Evolutionary conservation across 2,113 vertebrate genomes (phyloP).

Genomic region (Damaliscus lunatus): DNA sequence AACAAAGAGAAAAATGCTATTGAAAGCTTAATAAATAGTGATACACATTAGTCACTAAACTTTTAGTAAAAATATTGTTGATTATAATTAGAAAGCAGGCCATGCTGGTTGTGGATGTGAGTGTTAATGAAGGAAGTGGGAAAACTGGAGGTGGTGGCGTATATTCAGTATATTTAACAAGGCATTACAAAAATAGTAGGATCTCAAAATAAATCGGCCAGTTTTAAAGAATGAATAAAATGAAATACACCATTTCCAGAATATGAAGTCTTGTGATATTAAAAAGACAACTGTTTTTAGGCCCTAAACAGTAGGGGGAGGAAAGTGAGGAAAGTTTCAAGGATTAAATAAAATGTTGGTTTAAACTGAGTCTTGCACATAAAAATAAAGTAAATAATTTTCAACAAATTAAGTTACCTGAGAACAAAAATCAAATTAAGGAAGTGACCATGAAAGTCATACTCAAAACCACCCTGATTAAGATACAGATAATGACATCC

Average conservation of each 20-base stretch:
- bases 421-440: background rate
- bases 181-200: background rate
- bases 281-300: background rate
- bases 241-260: background rate
- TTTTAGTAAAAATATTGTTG: background rate
- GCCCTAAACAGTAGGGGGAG: background rate
- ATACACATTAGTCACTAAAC: background rate
- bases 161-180: background rate
- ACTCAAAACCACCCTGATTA: background rate
- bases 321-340: background rate
- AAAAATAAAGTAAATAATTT: background rate
- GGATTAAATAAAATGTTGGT: background rate
- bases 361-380: background rate
- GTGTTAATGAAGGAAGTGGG: background rate
- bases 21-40: background rate
- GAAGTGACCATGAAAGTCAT: background rate
- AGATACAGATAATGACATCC: background rate
- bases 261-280: background rate
- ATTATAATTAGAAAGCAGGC: background rate
- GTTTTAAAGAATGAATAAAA: background rate
- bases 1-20: background rate
- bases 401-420: background rate
- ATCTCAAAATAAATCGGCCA: background rate
- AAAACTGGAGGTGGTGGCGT: background rate
- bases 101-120: background rate